A percentile compares a stretch with the other conserved stretches of the same genome.
phyloP scores from a whole-genome alignment of 2,888 invertebrate species.

The Dione vanillae region DNA sequence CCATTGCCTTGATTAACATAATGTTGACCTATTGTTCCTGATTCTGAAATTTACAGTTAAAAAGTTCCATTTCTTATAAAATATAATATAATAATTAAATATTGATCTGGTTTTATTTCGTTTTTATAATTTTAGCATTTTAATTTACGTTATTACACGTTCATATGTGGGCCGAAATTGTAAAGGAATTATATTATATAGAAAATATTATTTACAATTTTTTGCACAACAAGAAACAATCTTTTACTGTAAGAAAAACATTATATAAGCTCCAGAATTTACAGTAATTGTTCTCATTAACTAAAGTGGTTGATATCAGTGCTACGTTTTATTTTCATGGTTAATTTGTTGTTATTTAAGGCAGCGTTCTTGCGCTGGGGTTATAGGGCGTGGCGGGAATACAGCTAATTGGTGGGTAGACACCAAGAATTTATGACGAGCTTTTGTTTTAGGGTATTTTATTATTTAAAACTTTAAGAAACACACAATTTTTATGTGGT shows the following conservation, averaged over 20 bases:
- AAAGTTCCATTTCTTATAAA: not conserved
- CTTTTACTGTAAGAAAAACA: not conserved
- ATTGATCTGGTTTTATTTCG: too few relatives aligned
- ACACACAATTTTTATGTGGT: not conserved
- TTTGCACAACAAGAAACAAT: not conserved
- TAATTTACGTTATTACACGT: too few relatives aligned
- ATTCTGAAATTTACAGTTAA: not conserved
- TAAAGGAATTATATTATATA: too few relatives aligned
- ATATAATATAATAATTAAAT: not conserved
- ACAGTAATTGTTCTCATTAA: slow-evolving; percentile 10
- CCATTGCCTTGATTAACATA: slow-evolving; percentile 34
- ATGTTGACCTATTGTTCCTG: slow-evolving; percentile 18
- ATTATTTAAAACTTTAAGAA: not conserved
- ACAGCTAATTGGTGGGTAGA: not conserved
- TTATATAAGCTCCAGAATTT: slow-evolving; percentile 9
- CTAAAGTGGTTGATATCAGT: slow-evolving; percentile 8
- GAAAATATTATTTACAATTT: too few relatives aligned
- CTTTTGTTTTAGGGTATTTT: not conserved
- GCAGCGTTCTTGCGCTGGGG: not conserved
- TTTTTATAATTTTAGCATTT: too few relatives aligned
- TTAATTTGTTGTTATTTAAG: slow-evolving; percentile 18
- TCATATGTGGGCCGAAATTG: too few relatives aligned
- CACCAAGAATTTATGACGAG: not conserved
- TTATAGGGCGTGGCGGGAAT: not conserved
- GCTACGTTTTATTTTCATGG: slow-evolving; percentile 13